These are phyloP conservation scores for Lagopus leucura DNA, from an alignment of 2,113 vertebrate genomes.

Conservation along the genomic window DNA sequence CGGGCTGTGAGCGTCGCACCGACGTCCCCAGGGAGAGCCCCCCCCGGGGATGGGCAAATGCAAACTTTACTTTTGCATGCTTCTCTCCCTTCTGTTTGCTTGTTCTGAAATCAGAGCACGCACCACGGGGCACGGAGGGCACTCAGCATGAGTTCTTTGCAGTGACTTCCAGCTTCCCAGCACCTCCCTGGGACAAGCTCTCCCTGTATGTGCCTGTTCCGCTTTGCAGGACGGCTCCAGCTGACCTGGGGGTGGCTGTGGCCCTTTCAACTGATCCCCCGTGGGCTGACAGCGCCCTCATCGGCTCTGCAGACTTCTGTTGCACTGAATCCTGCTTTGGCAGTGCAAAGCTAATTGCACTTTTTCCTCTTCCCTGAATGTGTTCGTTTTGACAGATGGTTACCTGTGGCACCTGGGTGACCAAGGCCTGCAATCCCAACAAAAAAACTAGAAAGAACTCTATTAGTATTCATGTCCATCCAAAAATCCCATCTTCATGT, in stretches of 20 bases:
- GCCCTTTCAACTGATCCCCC: background rate
- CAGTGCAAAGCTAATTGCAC: slow-evolving; percentile 14
- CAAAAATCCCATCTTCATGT: background rate
- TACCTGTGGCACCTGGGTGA: background rate
- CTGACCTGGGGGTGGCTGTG: background rate
- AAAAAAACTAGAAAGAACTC: background rate
- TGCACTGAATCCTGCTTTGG: slow-evolving; percentile 19
- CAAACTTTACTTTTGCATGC: background rate
- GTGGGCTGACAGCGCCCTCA: background rate
- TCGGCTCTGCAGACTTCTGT: background rate
- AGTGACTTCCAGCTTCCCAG: background rate
- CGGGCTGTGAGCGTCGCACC: background rate
- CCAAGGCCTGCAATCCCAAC: background rate
- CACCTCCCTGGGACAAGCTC: background rate
- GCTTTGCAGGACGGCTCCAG: background rate
- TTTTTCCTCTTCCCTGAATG: background rate
- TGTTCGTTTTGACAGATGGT: background rate
- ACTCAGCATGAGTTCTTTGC: background rate
- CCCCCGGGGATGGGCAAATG: background rate
- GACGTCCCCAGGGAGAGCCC: background rate
- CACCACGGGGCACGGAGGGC: background rate
- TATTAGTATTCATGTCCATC: background rate
- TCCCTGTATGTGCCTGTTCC: background rate
- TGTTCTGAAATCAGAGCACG: fast-evolving
- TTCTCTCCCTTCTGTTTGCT: background rate